Evolutionary conservation across 2,888 invertebrate species (phyloP).

Genomic region (Phrixothrix hirtus): DNA sequence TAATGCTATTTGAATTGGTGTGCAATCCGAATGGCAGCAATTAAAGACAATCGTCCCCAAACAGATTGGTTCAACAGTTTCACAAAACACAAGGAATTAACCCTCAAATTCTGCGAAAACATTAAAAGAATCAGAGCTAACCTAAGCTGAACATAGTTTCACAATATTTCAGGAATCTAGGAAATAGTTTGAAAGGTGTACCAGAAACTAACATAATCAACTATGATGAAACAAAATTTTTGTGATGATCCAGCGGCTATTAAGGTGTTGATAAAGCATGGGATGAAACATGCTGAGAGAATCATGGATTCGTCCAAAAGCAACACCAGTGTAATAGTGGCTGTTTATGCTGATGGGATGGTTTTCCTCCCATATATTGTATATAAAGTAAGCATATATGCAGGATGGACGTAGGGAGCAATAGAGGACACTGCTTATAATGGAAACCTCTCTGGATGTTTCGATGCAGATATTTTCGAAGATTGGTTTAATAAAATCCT

Average conservation of each 20-base stretch:
- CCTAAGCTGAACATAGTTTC: neutral
- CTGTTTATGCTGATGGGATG: too few species aligned
- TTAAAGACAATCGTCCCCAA: neutral
- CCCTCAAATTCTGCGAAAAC: neutral
- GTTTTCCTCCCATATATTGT: too few species aligned
- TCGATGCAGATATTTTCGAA: too few species aligned
- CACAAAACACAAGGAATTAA: neutral
- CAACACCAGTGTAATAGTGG: too few species aligned
- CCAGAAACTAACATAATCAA: too few species aligned
- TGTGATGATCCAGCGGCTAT: neutral
- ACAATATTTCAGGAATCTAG: constrained; percentile 1
- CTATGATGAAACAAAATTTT: constrained; percentile 2
- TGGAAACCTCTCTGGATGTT: too few species aligned
- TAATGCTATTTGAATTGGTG: neutral
- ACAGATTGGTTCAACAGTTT: neutral
- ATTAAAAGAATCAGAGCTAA: neutral
- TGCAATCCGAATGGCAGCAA: neutral
- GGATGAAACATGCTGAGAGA: neutral
- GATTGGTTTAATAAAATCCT: too few species aligned
- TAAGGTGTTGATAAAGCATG: neutral
- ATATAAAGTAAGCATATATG: too few species aligned
- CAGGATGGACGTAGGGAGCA: too few species aligned
- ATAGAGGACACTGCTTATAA: too few species aligned
- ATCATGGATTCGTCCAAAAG: neutral
- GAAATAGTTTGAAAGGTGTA: neutral